phyloP scores from a whole-genome alignment of 1,140 invertebrate species.

The Aphidius gifuensis region DNA sequence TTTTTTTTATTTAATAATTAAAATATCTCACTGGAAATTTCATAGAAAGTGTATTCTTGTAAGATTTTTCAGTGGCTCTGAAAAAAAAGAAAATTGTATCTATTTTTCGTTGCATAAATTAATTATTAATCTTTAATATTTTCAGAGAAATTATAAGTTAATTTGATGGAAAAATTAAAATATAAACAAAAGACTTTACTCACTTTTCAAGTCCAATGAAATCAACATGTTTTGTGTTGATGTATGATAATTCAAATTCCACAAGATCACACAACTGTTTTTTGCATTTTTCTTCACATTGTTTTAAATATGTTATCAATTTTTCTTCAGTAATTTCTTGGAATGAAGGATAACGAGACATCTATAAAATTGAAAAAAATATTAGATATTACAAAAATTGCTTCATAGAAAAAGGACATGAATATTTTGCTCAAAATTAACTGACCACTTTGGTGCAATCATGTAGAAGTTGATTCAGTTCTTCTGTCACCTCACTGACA shows the following conservation, averaged over 20 bases:
- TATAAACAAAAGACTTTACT: constrained; percentile 38
- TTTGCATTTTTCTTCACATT: constrained; percentile 93
- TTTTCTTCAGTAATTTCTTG: constrained; percentile 98
- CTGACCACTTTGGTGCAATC: constrained; percentile 80
- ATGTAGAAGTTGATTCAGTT: constrained; percentile 91
- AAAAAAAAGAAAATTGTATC: too few species aligned
- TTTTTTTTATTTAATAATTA: too few species aligned
- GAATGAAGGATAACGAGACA: constrained; percentile 93
- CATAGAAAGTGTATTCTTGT: too few species aligned
- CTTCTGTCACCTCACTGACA: constrained; percentile 94
- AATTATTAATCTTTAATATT: too few species aligned
- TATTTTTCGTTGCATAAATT: too few species aligned
- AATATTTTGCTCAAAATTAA: not conserved
- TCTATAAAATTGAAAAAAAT: constrained; percentile 59
- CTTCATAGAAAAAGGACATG: too few species aligned
- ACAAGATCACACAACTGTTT: constrained; percentile 91
- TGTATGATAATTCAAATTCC: constrained; percentile 97
- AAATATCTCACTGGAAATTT: not conserved
- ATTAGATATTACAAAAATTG: too few species aligned
- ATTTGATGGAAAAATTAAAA: too few species aligned
- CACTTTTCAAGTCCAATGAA: constrained; percentile 99
- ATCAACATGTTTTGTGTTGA: constrained; percentile 99
- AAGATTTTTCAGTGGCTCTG: too few species aligned
- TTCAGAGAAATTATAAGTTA: too few species aligned
- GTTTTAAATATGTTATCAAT: constrained; percentile 88